These are phyloP conservation scores for Muricea muricata DNA, from an alignment of 92 coral and sea anemone genomes.

Conservation along the genomic window DNA sequence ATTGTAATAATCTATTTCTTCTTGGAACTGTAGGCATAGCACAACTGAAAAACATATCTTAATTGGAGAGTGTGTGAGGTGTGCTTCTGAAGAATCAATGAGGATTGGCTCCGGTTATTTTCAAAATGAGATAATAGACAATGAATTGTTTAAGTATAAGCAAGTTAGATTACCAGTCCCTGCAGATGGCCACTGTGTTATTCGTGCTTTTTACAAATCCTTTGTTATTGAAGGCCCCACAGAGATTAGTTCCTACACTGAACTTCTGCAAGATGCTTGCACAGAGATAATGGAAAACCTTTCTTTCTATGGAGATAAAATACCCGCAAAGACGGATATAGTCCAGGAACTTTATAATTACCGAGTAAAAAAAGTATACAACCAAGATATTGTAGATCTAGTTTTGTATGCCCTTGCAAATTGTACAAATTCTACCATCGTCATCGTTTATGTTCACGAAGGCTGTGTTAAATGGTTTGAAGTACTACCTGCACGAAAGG, in stretches of 20 bases:
- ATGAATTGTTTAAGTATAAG: constrained; percentile 20
- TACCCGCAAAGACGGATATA: background rate
- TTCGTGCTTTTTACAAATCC: constrained; percentile 10
- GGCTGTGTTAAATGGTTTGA: background rate
- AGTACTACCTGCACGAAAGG: constrained; percentile 18
- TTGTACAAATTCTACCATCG: constrained; percentile 27
- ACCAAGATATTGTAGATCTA: constrained; percentile 33
- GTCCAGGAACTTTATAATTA: background rate
- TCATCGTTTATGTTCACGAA: background rate
- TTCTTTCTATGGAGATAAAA: constrained; percentile 6
- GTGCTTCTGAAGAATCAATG: constrained; percentile 32
- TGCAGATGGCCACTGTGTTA: constrained; percentile 44
- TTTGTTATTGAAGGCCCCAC: background rate
- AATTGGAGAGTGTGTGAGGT: constrained; percentile 28
- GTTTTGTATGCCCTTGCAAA: constrained; percentile 35
- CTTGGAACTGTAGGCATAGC: constrained; percentile 12
- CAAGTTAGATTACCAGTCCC: constrained; percentile 33
- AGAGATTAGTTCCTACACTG: background rate
- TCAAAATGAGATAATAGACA: constrained; percentile 17
- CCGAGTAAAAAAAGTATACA: constrained; percentile 4
- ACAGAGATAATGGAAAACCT: constrained; percentile 27
- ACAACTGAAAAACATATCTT: background rate
- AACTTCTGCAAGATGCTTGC: constrained; percentile 10
- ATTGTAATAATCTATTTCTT: background rate
- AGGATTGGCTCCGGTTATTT: background rate